Evolutionary conservation across 2,113 vertebrate genomes (phyloP).

Genomic region (Nannobrachium achirus): DNA sequence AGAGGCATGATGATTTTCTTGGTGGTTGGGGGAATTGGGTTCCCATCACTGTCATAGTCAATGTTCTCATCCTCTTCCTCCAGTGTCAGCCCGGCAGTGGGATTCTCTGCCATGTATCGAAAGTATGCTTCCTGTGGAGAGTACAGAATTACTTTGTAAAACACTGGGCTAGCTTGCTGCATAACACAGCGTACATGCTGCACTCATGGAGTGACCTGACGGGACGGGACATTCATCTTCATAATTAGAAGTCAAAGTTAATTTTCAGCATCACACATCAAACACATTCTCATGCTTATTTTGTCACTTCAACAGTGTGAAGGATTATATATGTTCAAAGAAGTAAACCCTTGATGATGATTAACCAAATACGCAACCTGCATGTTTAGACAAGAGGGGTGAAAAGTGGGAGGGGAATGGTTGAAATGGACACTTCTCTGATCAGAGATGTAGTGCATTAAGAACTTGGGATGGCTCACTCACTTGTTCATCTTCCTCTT

Average conservation of each 20-base stretch:
- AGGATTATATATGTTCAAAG: constrained; percentile 15
- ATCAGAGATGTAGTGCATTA: constrained; percentile 78
- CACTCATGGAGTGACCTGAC: background rate
- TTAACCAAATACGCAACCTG: constrained; percentile 47
- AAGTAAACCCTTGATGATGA: constrained; percentile 1
- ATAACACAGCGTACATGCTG: constrained; percentile 11
- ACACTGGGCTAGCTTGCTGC: constrained; percentile 5
- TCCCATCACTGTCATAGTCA: constrained; percentile 98
- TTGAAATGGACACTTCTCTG: constrained; percentile 53
- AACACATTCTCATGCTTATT: constrained; percentile 24
- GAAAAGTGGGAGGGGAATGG: constrained; percentile 13
- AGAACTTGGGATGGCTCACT: constrained; percentile 93
- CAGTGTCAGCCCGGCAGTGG: constrained; percentile 92
- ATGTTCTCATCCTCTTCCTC: constrained; percentile 97
- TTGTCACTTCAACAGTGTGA: constrained; percentile 9
- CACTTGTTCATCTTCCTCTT: constrained; percentile 99
- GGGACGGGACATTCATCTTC: constrained; percentile 20
- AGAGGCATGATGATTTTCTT: constrained; percentile 96
- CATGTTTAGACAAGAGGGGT: constrained; percentile 16
- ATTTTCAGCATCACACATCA: background rate
- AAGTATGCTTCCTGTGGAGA: constrained; percentile 98
- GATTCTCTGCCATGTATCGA: constrained; percentile 99
- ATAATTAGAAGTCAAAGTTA: background rate
- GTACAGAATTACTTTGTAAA: constrained; percentile 52
- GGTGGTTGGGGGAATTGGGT: constrained; percentile 88